Percentiles rank a stretch among this genome's conserved stretches.
Evolutionary conservation across 2,888 invertebrate genomes (phyloP).

Genomic region (Heliconius erato): DNA sequence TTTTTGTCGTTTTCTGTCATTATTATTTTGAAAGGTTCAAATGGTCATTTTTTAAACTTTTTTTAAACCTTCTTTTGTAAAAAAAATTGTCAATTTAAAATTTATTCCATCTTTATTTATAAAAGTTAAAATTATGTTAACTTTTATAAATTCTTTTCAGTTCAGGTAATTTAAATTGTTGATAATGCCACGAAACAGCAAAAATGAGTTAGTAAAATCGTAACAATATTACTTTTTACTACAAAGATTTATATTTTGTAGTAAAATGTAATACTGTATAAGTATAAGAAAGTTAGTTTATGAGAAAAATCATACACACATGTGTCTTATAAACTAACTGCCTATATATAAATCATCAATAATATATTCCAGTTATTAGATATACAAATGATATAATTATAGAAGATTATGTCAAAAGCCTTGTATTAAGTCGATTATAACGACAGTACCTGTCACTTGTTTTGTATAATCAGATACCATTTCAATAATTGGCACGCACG

Average conservation of each 20-base stretch:
- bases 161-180: neutral
- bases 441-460: neutral
- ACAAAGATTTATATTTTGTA: neutral
- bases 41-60: neutral
- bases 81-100: neutral
- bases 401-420: neutral
- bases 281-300: no score
- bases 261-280: no score
- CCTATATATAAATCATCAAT: no score
- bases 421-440: neutral
- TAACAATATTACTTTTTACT: neutral
- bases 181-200: neutral
- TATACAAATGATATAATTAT: neutral
- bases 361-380: no score
- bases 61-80: neutral
- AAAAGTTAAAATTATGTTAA: no score
- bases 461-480: conserved; percentile 15
- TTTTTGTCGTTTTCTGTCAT: neutral
- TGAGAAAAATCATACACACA: no score
- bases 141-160: no score
- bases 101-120: no score
- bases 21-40: neutral
- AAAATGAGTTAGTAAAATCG: neutral
- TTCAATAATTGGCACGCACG: conserved; percentile 34
- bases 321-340: no score